These are phyloP conservation scores for Papilio gigon DNA, from an alignment of 2,888 invertebrate genomes.

Conservation along the genomic window DNA sequence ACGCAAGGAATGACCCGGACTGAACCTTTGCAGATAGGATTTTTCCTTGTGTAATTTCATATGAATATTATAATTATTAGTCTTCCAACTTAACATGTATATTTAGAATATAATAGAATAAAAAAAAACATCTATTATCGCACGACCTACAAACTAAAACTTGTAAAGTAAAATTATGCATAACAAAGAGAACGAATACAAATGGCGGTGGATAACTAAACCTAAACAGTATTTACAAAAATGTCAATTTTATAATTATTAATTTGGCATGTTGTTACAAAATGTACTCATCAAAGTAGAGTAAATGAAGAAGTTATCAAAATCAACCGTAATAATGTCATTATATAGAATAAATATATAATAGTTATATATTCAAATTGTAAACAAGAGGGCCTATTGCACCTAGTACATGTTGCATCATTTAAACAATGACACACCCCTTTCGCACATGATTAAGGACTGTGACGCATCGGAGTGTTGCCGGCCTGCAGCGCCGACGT, in stretches of 20 bases:
- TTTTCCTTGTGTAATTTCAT: slow-evolving; percentile 9
- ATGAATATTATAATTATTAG: slow-evolving; percentile 1
- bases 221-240: too few relatives aligned
- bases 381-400: background rate
- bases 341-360: background rate
- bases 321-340: background rate
- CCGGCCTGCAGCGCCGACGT: background rate
- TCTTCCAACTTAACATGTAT: background rate
- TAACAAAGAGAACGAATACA: too few relatives aligned
- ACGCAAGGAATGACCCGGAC: slow-evolving; percentile 23
- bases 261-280: too few relatives aligned
- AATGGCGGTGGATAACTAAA: too few relatives aligned
- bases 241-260: too few relatives aligned
- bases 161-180: too few relatives aligned
- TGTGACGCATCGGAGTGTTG: slow-evolving; percentile 45
- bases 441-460: slow-evolving; percentile 42
- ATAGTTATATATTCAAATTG: slow-evolving; percentile 3
- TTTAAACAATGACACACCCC: slow-evolving; percentile 68
- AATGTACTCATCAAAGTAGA: too few relatives aligned
- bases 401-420: slow-evolving; percentile 35
- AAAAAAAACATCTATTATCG: too few relatives aligned
- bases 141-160: too few relatives aligned
- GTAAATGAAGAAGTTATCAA: too few relatives aligned
- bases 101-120: too few relatives aligned
- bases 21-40: slow-evolving; percentile 15